phyloP scores from a whole-genome alignment of 2,888 invertebrate species.

The Agrypnus murinus region DNA sequence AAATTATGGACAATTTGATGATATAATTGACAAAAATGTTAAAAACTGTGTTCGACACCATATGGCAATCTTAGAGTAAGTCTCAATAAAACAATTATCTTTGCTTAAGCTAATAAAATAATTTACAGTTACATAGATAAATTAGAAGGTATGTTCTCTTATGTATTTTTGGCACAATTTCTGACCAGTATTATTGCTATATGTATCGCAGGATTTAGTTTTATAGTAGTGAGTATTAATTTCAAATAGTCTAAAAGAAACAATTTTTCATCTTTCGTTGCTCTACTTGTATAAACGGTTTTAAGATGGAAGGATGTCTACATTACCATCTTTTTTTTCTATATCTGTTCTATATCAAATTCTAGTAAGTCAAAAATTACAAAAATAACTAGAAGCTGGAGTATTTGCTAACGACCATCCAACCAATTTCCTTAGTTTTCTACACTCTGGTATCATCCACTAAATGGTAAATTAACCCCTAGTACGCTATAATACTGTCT shows the following conservation, averaged over 20 bases:
- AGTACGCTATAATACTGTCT: no score
- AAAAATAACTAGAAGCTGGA: no score
- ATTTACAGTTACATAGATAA: constrained; percentile 11
- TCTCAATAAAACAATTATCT: background rate
- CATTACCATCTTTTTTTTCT: no score
- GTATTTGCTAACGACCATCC: no score
- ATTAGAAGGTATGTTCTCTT: constrained; percentile 10
- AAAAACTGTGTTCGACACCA: background rate
- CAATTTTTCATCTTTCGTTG: no score
- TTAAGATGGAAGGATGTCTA: no score
- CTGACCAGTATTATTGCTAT: constrained; percentile 13
- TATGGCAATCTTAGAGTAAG: background rate
- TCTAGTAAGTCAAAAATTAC: no score
- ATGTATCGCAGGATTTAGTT: constrained; percentile 6
- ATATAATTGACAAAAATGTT: background rate
- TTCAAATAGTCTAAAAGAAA: background rate
- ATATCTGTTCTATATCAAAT: no score
- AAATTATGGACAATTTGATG: background rate
- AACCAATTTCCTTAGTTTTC: no score
- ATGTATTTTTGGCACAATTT: constrained; percentile 1
- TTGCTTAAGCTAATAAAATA: background rate
- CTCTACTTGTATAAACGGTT: no score
- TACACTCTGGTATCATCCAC: no score
- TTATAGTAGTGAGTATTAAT: constrained; percentile 15
- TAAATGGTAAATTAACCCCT: no score